Percentiles rank a stretch among this genome's conserved stretches.
These are phyloP conservation scores for Aphelinus certus DNA, from an alignment of 1,140 invertebrate genomes.

Conservation along the genomic window DNA sequence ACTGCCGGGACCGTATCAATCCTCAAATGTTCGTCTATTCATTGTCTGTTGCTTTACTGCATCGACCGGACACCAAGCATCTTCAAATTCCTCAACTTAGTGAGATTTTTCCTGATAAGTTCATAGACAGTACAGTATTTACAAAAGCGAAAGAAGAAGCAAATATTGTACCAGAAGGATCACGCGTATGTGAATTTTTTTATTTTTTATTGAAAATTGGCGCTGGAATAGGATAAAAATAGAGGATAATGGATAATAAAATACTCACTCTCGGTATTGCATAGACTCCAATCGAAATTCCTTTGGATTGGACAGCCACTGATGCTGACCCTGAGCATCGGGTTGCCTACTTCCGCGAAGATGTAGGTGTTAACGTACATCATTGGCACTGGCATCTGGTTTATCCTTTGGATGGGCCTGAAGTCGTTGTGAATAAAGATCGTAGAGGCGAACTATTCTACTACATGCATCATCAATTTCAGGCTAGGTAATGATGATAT, in stretches of 20 bases:
- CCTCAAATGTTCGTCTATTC: slow-evolving; percentile 82
- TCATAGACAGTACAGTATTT: slow-evolving; percentile 77
- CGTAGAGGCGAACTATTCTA: slow-evolving; percentile 72
- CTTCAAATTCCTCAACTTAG: slow-evolving; percentile 75
- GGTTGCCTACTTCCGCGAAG: slow-evolving; percentile 71
- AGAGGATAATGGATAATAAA: slow-evolving; percentile 58
- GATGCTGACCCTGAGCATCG: slow-evolving; percentile 79
- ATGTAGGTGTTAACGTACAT: slow-evolving; percentile 71
- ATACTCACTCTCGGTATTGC: slow-evolving; percentile 6
- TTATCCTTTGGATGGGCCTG: slow-evolving; percentile 75
- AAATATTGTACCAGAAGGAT: slow-evolving; percentile 70
- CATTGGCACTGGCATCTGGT: slow-evolving; percentile 90
- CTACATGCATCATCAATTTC: slow-evolving; percentile 72
- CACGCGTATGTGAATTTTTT: slow-evolving; percentile 64
- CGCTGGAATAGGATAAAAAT: slow-evolving; percentile 49
- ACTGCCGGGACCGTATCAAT: slow-evolving; percentile 78
- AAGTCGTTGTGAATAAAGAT: slow-evolving; percentile 67
- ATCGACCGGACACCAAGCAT: slow-evolving; percentile 78
- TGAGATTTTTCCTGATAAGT: slow-evolving; percentile 82
- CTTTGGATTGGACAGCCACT: slow-evolving; percentile 77
- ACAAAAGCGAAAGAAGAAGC: slow-evolving; percentile 73
- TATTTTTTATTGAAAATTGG: too few species aligned
- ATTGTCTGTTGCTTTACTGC: slow-evolving; percentile 78
- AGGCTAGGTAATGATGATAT: slow-evolving; percentile 62
- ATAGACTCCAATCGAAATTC: slow-evolving; percentile 68